These are phyloP conservation scores for Phyllotreta striolata DNA, from an alignment of 2,888 invertebrate genomes.

Conservation along the genomic window DNA sequence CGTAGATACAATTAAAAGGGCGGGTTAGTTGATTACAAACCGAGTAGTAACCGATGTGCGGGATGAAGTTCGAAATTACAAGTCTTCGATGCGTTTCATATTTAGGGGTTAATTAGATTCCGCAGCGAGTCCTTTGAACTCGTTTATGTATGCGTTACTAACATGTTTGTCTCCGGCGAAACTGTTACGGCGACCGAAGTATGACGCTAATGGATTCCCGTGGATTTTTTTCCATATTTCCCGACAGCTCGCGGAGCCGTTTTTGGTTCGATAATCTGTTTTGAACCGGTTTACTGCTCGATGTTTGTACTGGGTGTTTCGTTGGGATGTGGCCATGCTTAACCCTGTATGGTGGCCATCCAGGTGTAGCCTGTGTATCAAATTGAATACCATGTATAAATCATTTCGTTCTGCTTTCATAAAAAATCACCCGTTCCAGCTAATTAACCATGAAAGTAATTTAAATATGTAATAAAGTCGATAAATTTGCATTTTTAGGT, in stretches of 20 bases:
- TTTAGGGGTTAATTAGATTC: constrained; percentile 47
- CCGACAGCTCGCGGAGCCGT: background rate
- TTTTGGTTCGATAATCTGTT: constrained; percentile 1
- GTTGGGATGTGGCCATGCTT: too few species aligned
- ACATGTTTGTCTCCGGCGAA: constrained; percentile 50
- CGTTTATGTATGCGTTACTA: constrained; percentile 52
- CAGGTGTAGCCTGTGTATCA: too few species aligned
- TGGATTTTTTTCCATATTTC: constrained; percentile 51
- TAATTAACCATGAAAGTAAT: too few species aligned
- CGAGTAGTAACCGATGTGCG: constrained; percentile 7
- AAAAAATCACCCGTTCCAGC: too few species aligned
- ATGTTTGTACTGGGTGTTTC: constrained; percentile 1
- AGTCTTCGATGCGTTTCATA: constrained; percentile 43
- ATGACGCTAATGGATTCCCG: constrained; percentile 51
- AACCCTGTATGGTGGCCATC: too few species aligned
- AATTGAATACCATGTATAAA: too few species aligned
- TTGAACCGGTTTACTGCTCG: background rate
- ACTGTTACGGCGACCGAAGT: constrained; percentile 49
- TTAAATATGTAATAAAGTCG: too few species aligned
- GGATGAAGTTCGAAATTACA: constrained; percentile 27
- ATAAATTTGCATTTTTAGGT: too few species aligned
- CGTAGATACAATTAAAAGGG: constrained; percentile 15
- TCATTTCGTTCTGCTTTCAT: background rate
- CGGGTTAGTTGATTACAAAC: constrained; percentile 21
- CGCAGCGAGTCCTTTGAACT: constrained; percentile 50